A percentile compares a stretch with the other conserved stretches of the same genome.
phyloP scores from a whole-genome alignment of 2,113 vertebrate genomes.

The Procapra przewalskii region DNA sequence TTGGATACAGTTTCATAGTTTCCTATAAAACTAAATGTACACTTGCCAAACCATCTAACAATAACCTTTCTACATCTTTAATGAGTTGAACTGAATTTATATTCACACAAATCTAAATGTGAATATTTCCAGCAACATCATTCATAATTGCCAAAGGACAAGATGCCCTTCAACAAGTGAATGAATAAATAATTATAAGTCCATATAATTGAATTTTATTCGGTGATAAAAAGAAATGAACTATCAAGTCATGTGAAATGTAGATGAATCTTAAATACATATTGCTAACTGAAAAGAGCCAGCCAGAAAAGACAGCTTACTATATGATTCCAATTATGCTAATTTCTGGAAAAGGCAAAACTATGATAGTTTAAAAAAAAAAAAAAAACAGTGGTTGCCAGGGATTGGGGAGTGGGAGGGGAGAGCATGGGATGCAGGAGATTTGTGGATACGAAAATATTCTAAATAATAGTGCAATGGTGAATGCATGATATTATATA shows the following conservation, averaged over 20 bases:
- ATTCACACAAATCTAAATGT: background rate
- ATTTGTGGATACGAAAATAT: background rate
- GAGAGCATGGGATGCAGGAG: background rate
- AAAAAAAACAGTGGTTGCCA: background rate
- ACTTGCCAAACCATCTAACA: background rate
- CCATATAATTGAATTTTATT: background rate
- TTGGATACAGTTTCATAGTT: background rate
- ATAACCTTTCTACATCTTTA: background rate
- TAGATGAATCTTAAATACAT: background rate
- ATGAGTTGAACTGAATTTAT: background rate
- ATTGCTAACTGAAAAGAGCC: background rate
- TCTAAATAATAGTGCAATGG: background rate
- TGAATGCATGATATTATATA: background rate
- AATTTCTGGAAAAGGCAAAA: background rate
- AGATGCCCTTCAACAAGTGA: background rate
- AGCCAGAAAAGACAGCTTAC: background rate
- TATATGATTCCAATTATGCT: background rate
- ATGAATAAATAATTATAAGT: background rate
- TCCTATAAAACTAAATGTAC: background rate
- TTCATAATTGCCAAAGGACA: background rate
- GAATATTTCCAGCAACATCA: background rate
- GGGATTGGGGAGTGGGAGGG: background rate
- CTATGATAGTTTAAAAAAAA: background rate
- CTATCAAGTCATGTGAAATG: background rate
- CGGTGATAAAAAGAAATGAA: background rate